Conservation (phyloP, 2,797 vertebrate species). For the Loris lydekkerianus region DNA sequence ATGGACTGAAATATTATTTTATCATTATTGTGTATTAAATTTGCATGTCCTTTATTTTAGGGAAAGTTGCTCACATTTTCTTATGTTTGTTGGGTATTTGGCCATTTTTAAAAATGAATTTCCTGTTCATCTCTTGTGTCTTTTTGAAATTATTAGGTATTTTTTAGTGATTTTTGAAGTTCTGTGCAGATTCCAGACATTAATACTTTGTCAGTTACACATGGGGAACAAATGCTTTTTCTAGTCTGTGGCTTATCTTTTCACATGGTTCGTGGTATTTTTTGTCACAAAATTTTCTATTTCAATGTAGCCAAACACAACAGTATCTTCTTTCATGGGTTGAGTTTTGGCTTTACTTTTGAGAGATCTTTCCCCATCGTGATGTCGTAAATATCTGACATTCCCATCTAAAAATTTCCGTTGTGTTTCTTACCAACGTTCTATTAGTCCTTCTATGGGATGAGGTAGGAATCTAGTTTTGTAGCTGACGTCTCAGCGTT, state of each 20-base stretch:
- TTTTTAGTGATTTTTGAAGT: neutral
- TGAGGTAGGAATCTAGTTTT: neutral
- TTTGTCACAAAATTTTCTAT: neutral
- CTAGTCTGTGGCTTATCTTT: neutral
- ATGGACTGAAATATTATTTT: slow-evolving; percentile 31
- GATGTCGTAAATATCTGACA: neutral
- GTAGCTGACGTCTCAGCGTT: neutral
- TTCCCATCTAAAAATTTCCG: neutral
- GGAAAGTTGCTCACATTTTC: neutral
- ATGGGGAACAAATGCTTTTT: slow-evolving; percentile 27
- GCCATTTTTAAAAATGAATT: neutral
- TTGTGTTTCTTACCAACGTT: neutral
- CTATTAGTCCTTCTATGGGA: neutral
- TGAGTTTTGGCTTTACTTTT: neutral
- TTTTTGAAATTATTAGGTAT: neutral
- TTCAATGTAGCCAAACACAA: slow-evolving; percentile 21
- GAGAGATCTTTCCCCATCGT: neutral
- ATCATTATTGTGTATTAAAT: slow-evolving; percentile 4
- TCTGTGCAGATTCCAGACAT: neutral
- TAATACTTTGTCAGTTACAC: neutral
- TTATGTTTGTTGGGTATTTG: neutral
- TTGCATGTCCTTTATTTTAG: neutral
- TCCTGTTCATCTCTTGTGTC: neutral
- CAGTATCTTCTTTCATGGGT: neutral
- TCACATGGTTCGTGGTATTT: neutral